Evolutionary conservation across 1,140 invertebrate species (phyloP).

Genomic region (Bombus pyrosoma): DNA sequence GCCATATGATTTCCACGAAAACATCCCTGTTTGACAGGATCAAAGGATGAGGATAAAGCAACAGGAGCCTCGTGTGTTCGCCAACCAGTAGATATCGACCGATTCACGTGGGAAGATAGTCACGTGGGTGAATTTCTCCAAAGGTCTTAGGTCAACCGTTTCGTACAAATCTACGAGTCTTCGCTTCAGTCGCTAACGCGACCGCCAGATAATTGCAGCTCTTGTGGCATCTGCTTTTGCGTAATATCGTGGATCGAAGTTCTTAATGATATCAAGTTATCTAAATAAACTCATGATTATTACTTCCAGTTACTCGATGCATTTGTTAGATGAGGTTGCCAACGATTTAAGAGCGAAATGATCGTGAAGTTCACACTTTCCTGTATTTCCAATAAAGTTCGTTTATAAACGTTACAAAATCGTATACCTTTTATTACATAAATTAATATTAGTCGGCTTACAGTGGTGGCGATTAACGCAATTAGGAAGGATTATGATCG

Average conservation of each 20-base stretch:
- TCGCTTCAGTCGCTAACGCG: not conserved
- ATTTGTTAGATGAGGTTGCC: not conserved
- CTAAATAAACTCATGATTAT: not conserved
- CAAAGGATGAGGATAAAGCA: slow-evolving; percentile 18
- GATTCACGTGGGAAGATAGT: slow-evolving; percentile 56
- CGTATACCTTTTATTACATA: not conserved
- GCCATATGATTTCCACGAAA: not conserved
- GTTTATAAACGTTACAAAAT: not conserved
- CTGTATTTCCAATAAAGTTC: not conserved
- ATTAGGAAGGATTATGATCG: not conserved
- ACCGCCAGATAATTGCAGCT: slow-evolving; percentile 9
- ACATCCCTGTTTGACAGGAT: not conserved
- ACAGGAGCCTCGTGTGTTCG: slow-evolving; percentile 30
- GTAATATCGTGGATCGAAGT: not conserved
- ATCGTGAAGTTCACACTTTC: not conserved
- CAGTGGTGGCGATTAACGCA: not conserved
- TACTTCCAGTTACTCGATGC: too few relatives aligned
- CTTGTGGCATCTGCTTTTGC: not conserved
- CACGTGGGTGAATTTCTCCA: slow-evolving; percentile 58
- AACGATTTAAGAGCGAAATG: not conserved
- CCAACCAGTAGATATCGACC: slow-evolving; percentile 9
- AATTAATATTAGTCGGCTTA: not conserved
- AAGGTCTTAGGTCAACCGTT: slow-evolving; percentile 51
- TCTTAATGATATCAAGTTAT: not conserved
- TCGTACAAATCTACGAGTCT: slow-evolving; percentile 30